phyloP scores from a whole-genome alignment of 1,140 invertebrate species.

The Lepeophtheirus salmonis region DNA sequence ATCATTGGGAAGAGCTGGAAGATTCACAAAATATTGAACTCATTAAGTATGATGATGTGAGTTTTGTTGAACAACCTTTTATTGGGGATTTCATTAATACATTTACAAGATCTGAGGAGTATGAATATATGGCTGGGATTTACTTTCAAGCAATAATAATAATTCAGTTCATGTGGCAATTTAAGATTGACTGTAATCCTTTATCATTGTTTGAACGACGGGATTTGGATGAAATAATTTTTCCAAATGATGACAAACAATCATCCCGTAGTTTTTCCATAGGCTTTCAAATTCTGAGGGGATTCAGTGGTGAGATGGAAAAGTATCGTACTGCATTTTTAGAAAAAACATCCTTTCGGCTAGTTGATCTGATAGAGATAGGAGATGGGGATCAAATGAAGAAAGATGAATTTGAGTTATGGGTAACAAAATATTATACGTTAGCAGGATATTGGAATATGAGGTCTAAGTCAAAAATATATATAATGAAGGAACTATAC shows the following conservation, averaged over 20 bases:
- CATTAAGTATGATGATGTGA: neutral
- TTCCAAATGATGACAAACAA: neutral
- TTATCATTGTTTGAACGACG: neutral
- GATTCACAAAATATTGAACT: neutral
- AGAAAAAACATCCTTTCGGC: neutral
- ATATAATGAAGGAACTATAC: neutral
- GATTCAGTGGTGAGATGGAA: neutral
- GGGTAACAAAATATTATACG: neutral
- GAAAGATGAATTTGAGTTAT: neutral
- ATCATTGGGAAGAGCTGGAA: neutral
- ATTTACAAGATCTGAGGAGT: neutral
- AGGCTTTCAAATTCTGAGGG: neutral
- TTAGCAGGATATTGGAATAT: neutral
- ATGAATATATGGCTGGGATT: neutral
- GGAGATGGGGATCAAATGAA: neutral
- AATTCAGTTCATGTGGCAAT: neutral
- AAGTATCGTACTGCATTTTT: neutral
- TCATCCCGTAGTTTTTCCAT: neutral
- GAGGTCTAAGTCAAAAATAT: neutral
- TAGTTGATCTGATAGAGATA: neutral
- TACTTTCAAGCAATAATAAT: neutral
- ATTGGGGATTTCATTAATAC: neutral
- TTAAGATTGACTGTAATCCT: neutral
- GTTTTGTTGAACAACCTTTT: neutral
- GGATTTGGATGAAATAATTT: neutral